phyloP scores from a whole-genome alignment of 2,113 vertebrate genomes.

The Nycticryphes semicollaris region DNA sequence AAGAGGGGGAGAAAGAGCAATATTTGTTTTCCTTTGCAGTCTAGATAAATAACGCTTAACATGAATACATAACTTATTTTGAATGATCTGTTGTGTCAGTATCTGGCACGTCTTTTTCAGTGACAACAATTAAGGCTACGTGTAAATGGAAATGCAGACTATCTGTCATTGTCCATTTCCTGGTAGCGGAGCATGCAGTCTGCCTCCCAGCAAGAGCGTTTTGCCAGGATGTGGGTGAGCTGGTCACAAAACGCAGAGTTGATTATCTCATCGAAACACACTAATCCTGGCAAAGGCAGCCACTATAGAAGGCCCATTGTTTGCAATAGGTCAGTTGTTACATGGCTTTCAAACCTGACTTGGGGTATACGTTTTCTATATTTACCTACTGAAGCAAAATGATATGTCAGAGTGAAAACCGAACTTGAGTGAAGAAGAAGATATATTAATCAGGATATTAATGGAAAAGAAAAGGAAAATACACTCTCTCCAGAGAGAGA shows the following conservation, averaged over 20 bases:
- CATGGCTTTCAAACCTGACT: constrained; percentile 58
- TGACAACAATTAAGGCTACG: constrained; percentile 63
- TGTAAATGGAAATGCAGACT: constrained; percentile 69
- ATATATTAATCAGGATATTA: constrained; percentile 51
- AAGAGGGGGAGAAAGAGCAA: constrained; percentile 57
- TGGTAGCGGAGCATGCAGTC: constrained; percentile 47
- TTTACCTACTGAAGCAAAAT: constrained; percentile 63
- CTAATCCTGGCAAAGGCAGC: constrained; percentile 61
- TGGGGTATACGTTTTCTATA: constrained; percentile 56
- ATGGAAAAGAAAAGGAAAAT: constrained; percentile 4
- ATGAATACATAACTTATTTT: constrained; percentile 72
- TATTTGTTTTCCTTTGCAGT: constrained; percentile 74
- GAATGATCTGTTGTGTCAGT: constrained; percentile 72
- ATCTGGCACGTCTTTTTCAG: constrained; percentile 69
- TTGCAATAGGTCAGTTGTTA: constrained; percentile 67
- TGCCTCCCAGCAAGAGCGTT: constrained; percentile 55
- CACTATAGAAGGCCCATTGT: constrained; percentile 58
- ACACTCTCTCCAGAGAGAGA: neutral
- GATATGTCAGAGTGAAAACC: constrained; percentile 58
- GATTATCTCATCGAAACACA: constrained; percentile 64
- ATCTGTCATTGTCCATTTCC: constrained; percentile 68
- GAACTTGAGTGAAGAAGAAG: constrained; percentile 31
- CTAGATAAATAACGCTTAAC: constrained; percentile 69
- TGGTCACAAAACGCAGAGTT: constrained; percentile 60
- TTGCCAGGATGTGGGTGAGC: constrained; percentile 42